phyloP scores from a whole-genome alignment of 2,888 invertebrate genomes.

The Herminia tarsipennalis region DNA sequence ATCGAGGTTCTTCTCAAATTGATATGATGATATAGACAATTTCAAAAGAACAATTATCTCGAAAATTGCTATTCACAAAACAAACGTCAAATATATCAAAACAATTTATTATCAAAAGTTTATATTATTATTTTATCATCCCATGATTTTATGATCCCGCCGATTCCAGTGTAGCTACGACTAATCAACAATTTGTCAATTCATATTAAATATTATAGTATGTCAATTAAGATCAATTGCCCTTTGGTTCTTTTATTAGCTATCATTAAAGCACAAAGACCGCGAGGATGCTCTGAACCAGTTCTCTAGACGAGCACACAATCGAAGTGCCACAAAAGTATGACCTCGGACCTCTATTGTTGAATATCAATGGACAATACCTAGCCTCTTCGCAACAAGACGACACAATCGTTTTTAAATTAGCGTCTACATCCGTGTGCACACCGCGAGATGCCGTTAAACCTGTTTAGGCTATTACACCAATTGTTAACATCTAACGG shows the following conservation, averaged over 20 bases:
- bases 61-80: too few relatives aligned
- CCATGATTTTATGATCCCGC: too few relatives aligned
- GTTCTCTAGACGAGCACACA: conserved; percentile 64
- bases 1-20: too few relatives aligned
- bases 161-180: too few relatives aligned
- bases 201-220: not conserved
- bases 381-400: conserved; percentile 45
- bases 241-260: conserved; percentile 19
- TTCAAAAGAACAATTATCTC: too few relatives aligned
- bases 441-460: conserved; percentile 58
- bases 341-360: conserved; percentile 72
- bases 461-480: conserved; percentile 55
- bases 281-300: conserved; percentile 61
- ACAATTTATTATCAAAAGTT: too few relatives aligned
- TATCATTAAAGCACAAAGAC: conserved; percentile 38
- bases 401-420: conserved; percentile 56
- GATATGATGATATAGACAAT: too few relatives aligned
- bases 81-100: too few relatives aligned
- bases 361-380: conserved; percentile 57
- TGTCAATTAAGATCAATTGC: conserved; percentile 6
- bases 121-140: too few relatives aligned
- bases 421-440: conserved; percentile 57
- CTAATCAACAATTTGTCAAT: not conserved
- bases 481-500: conserved; percentile 60
- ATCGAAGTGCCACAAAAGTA: conserved; percentile 59